Conservation (phyloP, 1,140 invertebrate species). For the Coptotermes formosanus region DNA sequence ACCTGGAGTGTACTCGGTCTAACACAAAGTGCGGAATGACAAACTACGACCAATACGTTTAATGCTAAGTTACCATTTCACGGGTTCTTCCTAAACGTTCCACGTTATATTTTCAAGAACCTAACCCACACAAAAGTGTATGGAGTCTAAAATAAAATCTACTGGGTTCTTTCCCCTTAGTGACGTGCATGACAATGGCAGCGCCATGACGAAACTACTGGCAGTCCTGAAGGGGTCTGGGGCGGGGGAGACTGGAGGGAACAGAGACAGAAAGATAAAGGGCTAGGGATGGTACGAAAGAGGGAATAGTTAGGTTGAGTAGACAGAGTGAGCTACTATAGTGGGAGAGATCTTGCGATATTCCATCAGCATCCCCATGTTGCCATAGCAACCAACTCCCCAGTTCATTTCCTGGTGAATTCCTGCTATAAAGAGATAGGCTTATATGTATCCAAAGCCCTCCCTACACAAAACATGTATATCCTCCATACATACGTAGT, state of each 20-base stretch:
- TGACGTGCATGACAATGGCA: constrained; percentile 1
- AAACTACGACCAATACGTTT: too few relatives aligned
- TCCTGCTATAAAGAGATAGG: constrained; percentile 11
- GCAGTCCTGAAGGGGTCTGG: background rate
- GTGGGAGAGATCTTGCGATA: constrained; percentile 13
- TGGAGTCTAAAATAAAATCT: background rate
- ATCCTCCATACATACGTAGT: too few relatives aligned
- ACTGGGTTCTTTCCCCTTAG: background rate
- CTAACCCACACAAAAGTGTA: background rate
- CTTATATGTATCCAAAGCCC: background rate
- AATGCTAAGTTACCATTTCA: too few relatives aligned
- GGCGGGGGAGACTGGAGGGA: background rate
- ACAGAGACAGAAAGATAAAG: too few relatives aligned
- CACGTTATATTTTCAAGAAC: background rate
- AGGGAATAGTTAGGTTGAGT: too few relatives aligned
- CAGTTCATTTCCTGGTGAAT: constrained; percentile 18
- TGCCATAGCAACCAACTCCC: background rate
- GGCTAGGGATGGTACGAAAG: too few relatives aligned
- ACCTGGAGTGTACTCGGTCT: too few relatives aligned
- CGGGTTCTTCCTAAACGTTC: too few relatives aligned
- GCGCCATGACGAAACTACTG: background rate
- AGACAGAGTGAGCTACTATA: background rate
- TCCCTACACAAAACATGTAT: too few relatives aligned
- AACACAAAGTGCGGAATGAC: too few relatives aligned
- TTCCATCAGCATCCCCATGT: constrained; percentile 7